A percentile compares a stretch with the other conserved stretches of the same genome.
phyloP scores from a whole-genome alignment of 2,888 invertebrate species.

The Eutolmus rufibarbis region DNA sequence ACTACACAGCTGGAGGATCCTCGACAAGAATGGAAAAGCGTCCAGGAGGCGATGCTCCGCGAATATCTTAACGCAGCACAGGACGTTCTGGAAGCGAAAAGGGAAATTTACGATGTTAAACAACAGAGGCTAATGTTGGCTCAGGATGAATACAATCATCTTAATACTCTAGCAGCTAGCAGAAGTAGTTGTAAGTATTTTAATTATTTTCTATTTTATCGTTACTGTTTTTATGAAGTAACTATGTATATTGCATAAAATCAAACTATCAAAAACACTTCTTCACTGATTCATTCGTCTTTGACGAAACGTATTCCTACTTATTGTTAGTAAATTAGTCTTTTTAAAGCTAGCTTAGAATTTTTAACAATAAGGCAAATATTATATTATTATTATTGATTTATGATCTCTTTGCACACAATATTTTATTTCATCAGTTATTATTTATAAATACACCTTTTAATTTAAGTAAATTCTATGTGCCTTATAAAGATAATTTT shows the following conservation, averaged over 20 bases:
- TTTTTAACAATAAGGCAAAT: too few species aligned
- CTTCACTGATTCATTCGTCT: too few species aligned
- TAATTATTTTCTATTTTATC: conserved; percentile 46
- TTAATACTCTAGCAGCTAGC: conserved; percentile 88
- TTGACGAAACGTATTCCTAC: too few species aligned
- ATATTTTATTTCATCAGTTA: too few species aligned
- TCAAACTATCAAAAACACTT: too few species aligned
- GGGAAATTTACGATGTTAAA: conserved; percentile 95
- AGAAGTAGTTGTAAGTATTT: conserved; percentile 84
- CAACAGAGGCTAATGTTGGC: conserved; percentile 92
- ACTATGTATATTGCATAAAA: neutral
- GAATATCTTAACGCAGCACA: conserved; percentile 96
- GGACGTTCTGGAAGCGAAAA: conserved; percentile 95
- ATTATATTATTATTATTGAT: too few species aligned
- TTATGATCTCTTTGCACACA: too few species aligned
- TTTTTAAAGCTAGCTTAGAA: too few species aligned
- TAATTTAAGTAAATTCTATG: too few species aligned
- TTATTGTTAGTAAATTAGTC: too few species aligned
- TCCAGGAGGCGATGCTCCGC: conserved; percentile 96
- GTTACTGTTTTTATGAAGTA: neutral
- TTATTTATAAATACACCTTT: too few species aligned
- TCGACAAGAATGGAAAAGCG: conserved; percentile 93
- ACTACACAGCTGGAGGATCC: conserved; percentile 97
- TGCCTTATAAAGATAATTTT: too few species aligned
- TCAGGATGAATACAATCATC: conserved; percentile 94